phyloP scores from a whole-genome alignment of 2,113 vertebrate genomes.

The Sebastes schlegelii region DNA sequence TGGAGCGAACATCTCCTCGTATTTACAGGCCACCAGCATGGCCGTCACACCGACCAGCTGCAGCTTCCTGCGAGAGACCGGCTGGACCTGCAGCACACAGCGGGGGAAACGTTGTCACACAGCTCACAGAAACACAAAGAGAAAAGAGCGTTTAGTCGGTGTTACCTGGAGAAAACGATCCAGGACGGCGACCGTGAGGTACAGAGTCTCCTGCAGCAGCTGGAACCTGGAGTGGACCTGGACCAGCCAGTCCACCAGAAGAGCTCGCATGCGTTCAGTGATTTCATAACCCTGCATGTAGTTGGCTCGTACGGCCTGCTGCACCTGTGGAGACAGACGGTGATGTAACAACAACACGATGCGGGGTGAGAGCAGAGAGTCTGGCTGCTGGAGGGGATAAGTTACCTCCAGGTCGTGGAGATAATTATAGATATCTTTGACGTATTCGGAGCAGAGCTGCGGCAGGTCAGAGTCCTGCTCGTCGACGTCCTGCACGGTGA shows the following conservation, averaged over 20 bases:
- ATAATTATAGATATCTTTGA: constrained; percentile 94
- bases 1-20: constrained; percentile 92
- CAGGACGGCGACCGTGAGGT: constrained; percentile 91
- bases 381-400: rapidly evolving
- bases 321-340: constrained; percentile 73
- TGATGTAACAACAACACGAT: rapidly evolving
- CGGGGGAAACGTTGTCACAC: rapidly evolving
- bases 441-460: constrained; percentile 92
- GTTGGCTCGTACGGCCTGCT: constrained; percentile 84
- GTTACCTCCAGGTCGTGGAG: constrained; percentile 89
- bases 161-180: constrained; percentile 93
- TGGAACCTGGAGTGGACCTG: constrained; percentile 94
- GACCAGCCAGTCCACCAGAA: constrained; percentile 96
- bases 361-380: background rate
- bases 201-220: constrained; percentile 95
- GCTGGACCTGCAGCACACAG: constrained; percentile 82
- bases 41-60: constrained; percentile 93
- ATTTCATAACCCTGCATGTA: constrained; percentile 90
- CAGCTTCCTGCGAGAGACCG: constrained; percentile 89
- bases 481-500: constrained; percentile 90
- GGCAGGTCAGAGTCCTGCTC: constrained; percentile 87
- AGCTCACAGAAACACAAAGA: background rate
- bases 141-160: rapidly evolving
- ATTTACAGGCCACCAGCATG: constrained; percentile 93
- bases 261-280: constrained; percentile 90